phyloP scores from a whole-genome alignment of 2,888 invertebrate genomes.

The Eilema depressum region DNA sequence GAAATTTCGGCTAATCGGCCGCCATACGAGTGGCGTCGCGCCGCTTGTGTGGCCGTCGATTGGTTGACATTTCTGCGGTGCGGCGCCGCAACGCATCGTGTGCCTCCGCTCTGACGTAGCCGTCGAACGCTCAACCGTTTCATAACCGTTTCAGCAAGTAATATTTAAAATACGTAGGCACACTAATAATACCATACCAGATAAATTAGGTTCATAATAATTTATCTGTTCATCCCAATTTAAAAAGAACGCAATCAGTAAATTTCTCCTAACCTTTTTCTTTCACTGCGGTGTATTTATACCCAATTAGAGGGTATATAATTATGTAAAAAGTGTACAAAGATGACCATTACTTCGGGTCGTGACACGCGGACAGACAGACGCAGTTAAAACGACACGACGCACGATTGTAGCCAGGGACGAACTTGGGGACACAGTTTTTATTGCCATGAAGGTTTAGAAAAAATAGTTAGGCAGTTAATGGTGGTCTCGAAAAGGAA shows the following conservation, averaged over 20 bases:
- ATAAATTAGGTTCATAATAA: background rate
- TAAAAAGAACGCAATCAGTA: background rate
- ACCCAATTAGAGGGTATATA: conserved; percentile 51
- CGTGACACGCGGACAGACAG: conserved; percentile 47
- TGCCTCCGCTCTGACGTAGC: too few species aligned
- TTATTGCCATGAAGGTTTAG: background rate
- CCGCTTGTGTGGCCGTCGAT: too few species aligned
- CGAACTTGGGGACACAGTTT: conserved; percentile 41
- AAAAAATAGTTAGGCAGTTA: background rate
- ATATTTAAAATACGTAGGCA: too few species aligned
- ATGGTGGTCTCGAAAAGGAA: conserved; percentile 2
- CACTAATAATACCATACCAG: too few species aligned
- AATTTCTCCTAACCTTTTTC: conserved; percentile 24
- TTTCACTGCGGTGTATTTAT: conserved; percentile 20
- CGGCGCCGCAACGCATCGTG: too few species aligned
- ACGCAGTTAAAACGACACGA: conserved; percentile 37
- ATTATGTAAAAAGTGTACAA: conserved; percentile 52
- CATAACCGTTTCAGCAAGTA: too few species aligned
- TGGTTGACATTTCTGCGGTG: too few species aligned
- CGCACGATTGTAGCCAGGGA: conserved; percentile 41
- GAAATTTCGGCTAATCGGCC: too few species aligned
- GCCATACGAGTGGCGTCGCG: too few species aligned
- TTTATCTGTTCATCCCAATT: background rate
- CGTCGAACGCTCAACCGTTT: too few species aligned
- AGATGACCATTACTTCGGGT: conserved; percentile 56